Conservation (phyloP, 1,140 invertebrate species). For the Epicauta chinensis region DNA sequence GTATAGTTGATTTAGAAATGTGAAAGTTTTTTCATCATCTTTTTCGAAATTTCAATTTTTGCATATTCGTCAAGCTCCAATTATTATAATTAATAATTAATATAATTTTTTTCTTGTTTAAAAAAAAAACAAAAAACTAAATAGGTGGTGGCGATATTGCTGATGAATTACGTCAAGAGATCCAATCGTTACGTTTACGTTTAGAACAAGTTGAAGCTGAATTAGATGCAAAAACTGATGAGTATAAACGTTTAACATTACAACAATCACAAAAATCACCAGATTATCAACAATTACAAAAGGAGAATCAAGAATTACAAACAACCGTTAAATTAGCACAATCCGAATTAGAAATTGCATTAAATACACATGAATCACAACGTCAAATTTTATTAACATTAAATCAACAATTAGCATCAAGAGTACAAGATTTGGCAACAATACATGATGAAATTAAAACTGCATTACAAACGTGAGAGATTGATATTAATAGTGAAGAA, state of each 20-base stretch:
- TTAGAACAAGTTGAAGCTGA: slow-evolving; percentile 71
- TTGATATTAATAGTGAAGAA: slow-evolving; percentile 19
- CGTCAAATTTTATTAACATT: slow-evolving; percentile 77
- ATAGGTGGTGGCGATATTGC: slow-evolving; percentile 43
- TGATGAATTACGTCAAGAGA: slow-evolving; percentile 48
- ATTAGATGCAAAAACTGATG: slow-evolving; percentile 71
- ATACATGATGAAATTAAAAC: slow-evolving; percentile 79
- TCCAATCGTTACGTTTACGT: slow-evolving; percentile 61
- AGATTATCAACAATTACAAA: slow-evolving; percentile 47
- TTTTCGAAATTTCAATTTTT: too few relatives aligned
- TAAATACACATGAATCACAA: slow-evolving; percentile 77
- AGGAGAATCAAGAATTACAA: slow-evolving; percentile 68
- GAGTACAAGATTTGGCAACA: slow-evolving; percentile 78
- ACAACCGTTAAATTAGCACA: slow-evolving; percentile 69
- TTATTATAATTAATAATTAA: too few relatives aligned
- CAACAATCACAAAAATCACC: slow-evolving; percentile 24
- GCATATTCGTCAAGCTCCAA: too few relatives aligned
- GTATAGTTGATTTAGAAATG: too few relatives aligned
- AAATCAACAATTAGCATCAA: slow-evolving; percentile 73
- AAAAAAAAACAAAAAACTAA: not conserved
- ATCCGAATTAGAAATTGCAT: slow-evolving; percentile 74
- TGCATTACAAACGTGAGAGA: slow-evolving; percentile 66
- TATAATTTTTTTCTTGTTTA: too few relatives aligned
- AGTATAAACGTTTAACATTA: slow-evolving; percentile 53
- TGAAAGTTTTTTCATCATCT: too few relatives aligned